phyloP scores from a whole-genome alignment of 2,888 invertebrate genomes.

The Rhyacophila evoluta region DNA sequence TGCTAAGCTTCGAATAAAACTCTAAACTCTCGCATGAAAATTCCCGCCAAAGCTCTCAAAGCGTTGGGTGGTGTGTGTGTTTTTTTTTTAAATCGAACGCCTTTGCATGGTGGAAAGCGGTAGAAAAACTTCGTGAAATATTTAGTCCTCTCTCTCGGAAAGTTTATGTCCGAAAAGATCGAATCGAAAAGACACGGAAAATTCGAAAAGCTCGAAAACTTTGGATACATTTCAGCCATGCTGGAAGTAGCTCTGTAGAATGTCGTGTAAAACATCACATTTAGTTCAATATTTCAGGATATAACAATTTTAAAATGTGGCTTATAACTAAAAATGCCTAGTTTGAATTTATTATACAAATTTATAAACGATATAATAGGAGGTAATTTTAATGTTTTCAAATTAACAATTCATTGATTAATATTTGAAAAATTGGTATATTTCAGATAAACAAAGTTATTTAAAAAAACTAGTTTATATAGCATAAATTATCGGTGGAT shows the following conservation, averaged over 20 bases:
- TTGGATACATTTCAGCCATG: background rate
- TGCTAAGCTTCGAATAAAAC: constrained; percentile 17
- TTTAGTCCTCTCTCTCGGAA: constrained; percentile 11
- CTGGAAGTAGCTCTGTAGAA: background rate
- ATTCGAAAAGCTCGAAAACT: constrained; percentile 7
- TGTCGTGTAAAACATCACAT: background rate
- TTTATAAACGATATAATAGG: too few species aligned
- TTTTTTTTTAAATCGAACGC: constrained; percentile 10
- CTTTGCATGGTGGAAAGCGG: constrained; percentile 13
- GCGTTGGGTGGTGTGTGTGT: background rate
- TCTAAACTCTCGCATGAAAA: constrained; percentile 6
- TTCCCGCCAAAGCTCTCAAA: background rate
- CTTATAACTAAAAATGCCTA: too few species aligned
- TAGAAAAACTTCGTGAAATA: constrained; percentile 10
- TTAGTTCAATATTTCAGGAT: too few species aligned
- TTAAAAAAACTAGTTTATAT: too few species aligned
- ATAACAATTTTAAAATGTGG: too few species aligned
- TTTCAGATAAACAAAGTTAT: too few species aligned
- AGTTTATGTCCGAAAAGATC: constrained; percentile 23
- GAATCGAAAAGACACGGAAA: constrained; percentile 10
- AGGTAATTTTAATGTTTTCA: too few species aligned
- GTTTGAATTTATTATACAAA: too few species aligned
- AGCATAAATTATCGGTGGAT: too few species aligned
- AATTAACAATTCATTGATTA: too few species aligned
- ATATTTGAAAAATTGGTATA: too few species aligned